A percentile compares a stretch with the other conserved stretches of the same genome.
Evolutionary conservation across 2,888 invertebrate species (phyloP).

Genomic region (Leptodirus hochenwartii): DNA sequence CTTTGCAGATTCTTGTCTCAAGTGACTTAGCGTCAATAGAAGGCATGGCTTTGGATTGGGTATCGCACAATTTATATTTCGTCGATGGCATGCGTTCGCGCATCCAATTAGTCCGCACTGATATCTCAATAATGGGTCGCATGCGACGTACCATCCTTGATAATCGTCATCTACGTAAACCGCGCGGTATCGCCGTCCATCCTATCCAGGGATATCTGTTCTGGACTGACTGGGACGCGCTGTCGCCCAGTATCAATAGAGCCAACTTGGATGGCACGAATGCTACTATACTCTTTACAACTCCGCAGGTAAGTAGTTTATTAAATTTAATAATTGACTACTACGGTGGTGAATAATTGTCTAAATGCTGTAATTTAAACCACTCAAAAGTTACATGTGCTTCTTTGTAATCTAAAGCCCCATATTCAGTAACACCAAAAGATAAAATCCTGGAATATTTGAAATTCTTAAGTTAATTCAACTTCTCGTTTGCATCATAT

Average conservation of each 20-base stretch:
- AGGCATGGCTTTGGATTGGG: slow-evolving; percentile 81
- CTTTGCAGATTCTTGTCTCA: slow-evolving; percentile 51
- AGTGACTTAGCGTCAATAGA: slow-evolving; percentile 64
- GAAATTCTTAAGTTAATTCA: too few relatives aligned
- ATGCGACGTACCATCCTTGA: slow-evolving; percentile 63
- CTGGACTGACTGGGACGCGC: slow-evolving; percentile 77
- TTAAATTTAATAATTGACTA: too few relatives aligned
- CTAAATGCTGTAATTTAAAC: too few relatives aligned
- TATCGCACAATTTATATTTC: slow-evolving; percentile 71
- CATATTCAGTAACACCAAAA: too few relatives aligned
- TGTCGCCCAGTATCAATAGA: slow-evolving; percentile 58
- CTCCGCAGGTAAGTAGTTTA: slow-evolving; percentile 3
- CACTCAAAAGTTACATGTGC: too few relatives aligned
- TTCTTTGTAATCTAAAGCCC: too few relatives aligned
- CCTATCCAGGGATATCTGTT: slow-evolving; percentile 64
- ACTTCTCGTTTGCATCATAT: too few relatives aligned
- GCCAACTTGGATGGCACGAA: slow-evolving; percentile 64
- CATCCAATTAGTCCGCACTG: slow-evolving; percentile 64
- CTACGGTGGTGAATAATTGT: too few relatives aligned
- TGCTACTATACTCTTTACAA: slow-evolving; percentile 23
- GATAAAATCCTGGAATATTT: too few relatives aligned
- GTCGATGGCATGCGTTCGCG: slow-evolving; percentile 63
- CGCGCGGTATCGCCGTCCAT: slow-evolving; percentile 68
- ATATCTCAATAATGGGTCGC: slow-evolving; percentile 39
- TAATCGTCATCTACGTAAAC: slow-evolving; percentile 38